Base-by-base conservation (phyloP, 1,140 invertebrate genomes). In the Halyomorpha halys region DNA sequence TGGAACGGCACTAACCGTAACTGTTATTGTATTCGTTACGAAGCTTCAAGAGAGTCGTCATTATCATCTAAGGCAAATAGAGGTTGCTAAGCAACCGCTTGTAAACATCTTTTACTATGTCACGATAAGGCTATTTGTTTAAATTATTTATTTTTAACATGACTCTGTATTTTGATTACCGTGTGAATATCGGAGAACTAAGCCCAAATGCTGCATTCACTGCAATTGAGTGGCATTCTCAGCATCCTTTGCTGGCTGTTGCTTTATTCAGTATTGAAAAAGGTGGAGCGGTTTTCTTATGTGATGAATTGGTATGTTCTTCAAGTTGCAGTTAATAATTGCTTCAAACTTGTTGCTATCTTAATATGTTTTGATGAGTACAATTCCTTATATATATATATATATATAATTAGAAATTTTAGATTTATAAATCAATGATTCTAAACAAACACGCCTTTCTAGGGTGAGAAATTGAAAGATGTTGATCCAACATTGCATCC, bases 251-350 rank as follows among this genome's bases (percentile, higher is more conserved):
- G 14, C 75, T 98, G 34, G 92, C 91, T 51, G 83, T 95, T 45
- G 86, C 89, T 15, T 86, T 89, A 3, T 93, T 86, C 74, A 88
- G 86, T 70, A 87, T 91, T 75, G 89, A 91, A 65, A 86, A 83
- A 71, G 91, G 92, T 34, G 91, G 92, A 66, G 86, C 86, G 67
- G 86, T 95, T 1, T 89, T 83, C 62, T 84, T 97, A 66, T 94
- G 91, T 72, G 86, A 92, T 72, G 91, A 95, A 78, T 81, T 85
- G 73, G 89, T 90, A 77, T 30, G 39, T 16, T 49, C n/a, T 18
- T 49, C n/a, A 19, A 39, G 11, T 6, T 6, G 13, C 6, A 39
- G 34, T 39, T 39, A 39, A 13, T 13, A 39, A 39, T 39, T 2
- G 11, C 5, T 39, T n/a, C n/a, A n/a, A n/a, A n/a, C n/a, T n/a